Conservation (phyloP, 2,113 vertebrate genomes). For the Condylura cristata region DNA sequence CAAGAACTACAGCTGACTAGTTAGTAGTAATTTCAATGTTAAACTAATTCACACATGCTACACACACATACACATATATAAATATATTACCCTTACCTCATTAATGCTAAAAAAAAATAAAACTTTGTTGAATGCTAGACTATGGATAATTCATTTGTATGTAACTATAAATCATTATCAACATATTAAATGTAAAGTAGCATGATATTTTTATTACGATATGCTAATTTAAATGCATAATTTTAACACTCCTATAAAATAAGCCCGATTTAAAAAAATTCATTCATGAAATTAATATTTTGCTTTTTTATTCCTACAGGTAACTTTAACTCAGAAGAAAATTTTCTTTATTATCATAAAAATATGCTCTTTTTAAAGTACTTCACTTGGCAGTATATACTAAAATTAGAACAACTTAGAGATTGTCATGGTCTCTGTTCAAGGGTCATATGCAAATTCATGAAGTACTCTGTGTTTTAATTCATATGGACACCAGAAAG, state of each 20-base stretch:
- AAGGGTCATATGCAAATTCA: no score
- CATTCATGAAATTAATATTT: background rate
- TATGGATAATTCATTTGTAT: background rate
- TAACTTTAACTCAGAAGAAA: background rate
- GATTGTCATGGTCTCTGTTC: no score
- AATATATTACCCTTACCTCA: background rate
- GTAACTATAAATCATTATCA: background rate
- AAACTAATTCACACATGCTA: background rate
- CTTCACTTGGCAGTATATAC: no score
- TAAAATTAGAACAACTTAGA: no score
- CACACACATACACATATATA: background rate
- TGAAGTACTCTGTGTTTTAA: no score
- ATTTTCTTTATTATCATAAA: background rate
- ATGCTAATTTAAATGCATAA: background rate
- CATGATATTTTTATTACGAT: background rate
- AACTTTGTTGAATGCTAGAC: background rate
- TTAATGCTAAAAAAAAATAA: background rate
- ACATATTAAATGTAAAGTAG: background rate
- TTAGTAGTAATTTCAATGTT: background rate
- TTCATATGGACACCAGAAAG: no score
- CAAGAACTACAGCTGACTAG: background rate
- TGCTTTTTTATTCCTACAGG: background rate
- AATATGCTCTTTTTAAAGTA: no score
- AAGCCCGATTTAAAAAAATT: background rate
- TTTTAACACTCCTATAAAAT: background rate